Percentiles rank a stretch among this genome's conserved stretches.
Conservation (phyloP, 2,888 invertebrate genomes). For the Xestia rhomboidea region DNA sequence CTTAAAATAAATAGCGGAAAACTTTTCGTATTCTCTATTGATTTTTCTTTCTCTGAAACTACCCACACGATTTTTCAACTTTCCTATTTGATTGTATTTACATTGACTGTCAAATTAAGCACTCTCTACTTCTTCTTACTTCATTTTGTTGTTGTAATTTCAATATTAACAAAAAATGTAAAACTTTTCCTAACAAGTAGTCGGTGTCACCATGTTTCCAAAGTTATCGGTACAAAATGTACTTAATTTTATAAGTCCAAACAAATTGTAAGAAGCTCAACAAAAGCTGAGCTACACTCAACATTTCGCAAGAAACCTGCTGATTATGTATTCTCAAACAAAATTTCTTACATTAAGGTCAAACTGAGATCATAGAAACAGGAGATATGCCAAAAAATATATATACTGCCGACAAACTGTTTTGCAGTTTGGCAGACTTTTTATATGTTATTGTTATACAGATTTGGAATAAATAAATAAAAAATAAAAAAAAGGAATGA, state of each 20-base stretch:
- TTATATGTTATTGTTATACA: no score
- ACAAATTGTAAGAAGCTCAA: slow-evolving; percentile 33
- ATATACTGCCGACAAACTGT: no score
- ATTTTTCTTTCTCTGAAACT: neutral
- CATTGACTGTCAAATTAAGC: neutral
- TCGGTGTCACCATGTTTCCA: neutral
- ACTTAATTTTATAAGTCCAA: slow-evolving; percentile 1
- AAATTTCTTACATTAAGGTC: slow-evolving; percentile 61
- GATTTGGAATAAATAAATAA: no score
- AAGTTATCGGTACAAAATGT: neutral
- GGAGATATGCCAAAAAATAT: slow-evolving; percentile 35
- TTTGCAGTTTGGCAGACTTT: no score
- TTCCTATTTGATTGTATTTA: neutral
- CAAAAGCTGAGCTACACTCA: slow-evolving; percentile 53
- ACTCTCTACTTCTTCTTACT: neutral
- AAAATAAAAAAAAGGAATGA: no score
- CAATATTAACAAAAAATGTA: neutral
- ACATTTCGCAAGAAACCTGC: slow-evolving; percentile 65
- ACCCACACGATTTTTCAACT: rapidly evolving
- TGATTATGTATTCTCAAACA: slow-evolving; percentile 63
- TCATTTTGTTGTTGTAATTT: neutral
- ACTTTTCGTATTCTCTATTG: neutral
- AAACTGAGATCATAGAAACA: slow-evolving; percentile 38
- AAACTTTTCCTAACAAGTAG: neutral
- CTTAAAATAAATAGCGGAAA: neutral